Conservation (phyloP, 2,888 invertebrate species). For the Rhogogaster chlorosoma region DNA sequence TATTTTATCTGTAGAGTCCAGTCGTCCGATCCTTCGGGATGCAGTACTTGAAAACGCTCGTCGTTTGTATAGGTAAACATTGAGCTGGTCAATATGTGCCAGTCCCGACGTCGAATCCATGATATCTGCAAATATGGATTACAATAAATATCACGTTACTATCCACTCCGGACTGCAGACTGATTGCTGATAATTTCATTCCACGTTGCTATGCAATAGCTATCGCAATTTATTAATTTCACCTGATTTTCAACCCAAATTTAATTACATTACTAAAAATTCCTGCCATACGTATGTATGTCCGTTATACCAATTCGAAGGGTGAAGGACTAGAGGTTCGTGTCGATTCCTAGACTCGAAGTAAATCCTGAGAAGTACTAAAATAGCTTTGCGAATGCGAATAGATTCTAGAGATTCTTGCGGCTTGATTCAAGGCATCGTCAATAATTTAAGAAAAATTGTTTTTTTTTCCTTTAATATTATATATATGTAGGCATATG, state of each 20-base stretch:
- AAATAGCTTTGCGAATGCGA: too few species aligned
- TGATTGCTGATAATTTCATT: conserved; percentile 44
- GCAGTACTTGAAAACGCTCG: conserved; percentile 88
- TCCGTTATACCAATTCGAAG: background rate
- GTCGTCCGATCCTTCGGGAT: conserved; percentile 93
- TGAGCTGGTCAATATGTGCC: conserved; percentile 96
- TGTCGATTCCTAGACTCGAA: too few species aligned
- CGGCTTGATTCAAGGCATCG: too few species aligned
- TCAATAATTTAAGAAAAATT: too few species aligned
- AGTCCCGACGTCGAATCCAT: conserved; percentile 94
- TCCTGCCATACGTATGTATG: background rate
- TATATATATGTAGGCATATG: background rate
- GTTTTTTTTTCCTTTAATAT: too few species aligned
- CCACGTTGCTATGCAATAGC: background rate
- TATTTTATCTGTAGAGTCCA: conserved; percentile 97
- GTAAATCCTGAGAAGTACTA: too few species aligned
- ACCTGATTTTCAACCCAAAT: background rate
- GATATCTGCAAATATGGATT: conserved; percentile 84
- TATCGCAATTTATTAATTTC: conserved; percentile 25
- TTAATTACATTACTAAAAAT: background rate
- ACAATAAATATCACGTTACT: conserved; percentile 13
- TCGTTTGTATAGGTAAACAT: conserved; percentile 95
- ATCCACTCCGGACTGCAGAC: background rate
- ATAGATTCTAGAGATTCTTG: too few species aligned
- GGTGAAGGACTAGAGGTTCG: too few species aligned